phyloP scores from a whole-genome alignment of 2,888 invertebrate genomes.

The Luperina nickerlii region DNA sequence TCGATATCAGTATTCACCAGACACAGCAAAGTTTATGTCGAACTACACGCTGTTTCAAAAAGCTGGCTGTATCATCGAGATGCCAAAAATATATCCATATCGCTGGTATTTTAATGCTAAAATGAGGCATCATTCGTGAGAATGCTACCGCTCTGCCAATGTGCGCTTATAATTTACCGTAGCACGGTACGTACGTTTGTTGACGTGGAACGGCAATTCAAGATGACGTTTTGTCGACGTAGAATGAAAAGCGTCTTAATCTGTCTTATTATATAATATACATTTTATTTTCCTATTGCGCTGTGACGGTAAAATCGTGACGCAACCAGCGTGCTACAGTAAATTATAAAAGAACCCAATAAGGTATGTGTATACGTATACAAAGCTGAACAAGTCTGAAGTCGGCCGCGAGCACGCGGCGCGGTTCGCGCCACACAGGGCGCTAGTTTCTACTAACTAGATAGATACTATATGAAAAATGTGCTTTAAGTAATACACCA shows the following conservation, averaged over 20 bases:
- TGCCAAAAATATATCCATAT: not conserved
- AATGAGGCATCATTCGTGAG: not conserved
- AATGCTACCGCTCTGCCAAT: not conserved
- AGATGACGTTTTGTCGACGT: not conserved
- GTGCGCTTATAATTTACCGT: not conserved
- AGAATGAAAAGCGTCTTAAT: not conserved
- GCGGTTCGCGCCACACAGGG: constrained; percentile 37
- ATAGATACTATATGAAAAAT: constrained; percentile 34
- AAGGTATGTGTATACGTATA: constrained; percentile 16
- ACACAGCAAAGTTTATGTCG: not conserved
- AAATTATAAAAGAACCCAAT: not conserved
- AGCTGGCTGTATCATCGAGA: constrained; percentile 4
- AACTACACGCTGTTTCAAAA: not conserved
- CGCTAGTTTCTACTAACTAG: constrained; percentile 39
- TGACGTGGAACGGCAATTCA: not conserved
- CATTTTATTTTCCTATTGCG: not conserved
- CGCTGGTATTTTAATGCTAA: not conserved
- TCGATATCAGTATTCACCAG: not conserved
- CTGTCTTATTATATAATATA: too few relatives aligned
- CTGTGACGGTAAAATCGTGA: not conserved
- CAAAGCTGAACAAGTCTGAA: constrained; percentile 47
- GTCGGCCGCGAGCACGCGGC: constrained; percentile 10
- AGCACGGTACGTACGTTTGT: not conserved
- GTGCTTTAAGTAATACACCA: constrained; percentile 40
- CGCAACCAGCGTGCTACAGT: not conserved